A percentile compares a stretch with the other conserved stretches of the same genome.
Evolutionary conservation across 92 coral and sea anemone species (phyloP).

Genomic region (Zoanthus gigantus): DNA sequence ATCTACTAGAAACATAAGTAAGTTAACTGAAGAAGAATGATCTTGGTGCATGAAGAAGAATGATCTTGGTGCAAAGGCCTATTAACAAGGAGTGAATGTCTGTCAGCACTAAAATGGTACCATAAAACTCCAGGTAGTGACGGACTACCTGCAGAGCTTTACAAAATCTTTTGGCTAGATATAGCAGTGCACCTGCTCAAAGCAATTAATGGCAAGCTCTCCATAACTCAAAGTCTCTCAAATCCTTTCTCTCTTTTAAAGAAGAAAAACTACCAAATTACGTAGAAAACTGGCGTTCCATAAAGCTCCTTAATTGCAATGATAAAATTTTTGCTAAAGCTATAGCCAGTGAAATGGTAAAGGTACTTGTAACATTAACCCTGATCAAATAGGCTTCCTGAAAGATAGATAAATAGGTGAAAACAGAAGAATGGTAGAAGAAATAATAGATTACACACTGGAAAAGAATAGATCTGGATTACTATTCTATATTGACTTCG

Average conservation of each 20-base stretch:
- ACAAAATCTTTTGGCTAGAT: constrained; percentile 31
- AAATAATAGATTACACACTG: background rate
- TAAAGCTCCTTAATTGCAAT: background rate
- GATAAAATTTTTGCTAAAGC: background rate
- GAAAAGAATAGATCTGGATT: background rate
- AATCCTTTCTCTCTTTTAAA: background rate
- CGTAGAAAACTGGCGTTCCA: background rate
- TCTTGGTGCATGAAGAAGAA: constrained; percentile 24
- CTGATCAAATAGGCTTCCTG: background rate
- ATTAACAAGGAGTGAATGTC: constrained; percentile 33
- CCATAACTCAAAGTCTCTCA: constrained; percentile 48
- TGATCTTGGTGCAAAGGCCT: constrained; percentile 13
- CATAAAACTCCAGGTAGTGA: constrained; percentile 37
- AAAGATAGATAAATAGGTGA: background rate
- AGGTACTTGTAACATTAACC: background rate
- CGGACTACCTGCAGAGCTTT: constrained; percentile 33
- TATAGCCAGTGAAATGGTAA: background rate
- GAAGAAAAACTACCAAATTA: constrained; percentile 19
- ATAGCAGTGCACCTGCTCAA: constrained; percentile 16
- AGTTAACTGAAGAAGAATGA: constrained; percentile 10
- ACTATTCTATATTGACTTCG: background rate
- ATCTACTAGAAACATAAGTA: no score
- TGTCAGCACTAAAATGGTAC: constrained; percentile 30
- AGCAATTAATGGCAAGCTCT: constrained; percentile 48
- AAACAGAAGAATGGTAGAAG: background rate